phyloP scores from a whole-genome alignment of 2,797 vertebrate genomes.

The Monodelphis domestica region DNA sequence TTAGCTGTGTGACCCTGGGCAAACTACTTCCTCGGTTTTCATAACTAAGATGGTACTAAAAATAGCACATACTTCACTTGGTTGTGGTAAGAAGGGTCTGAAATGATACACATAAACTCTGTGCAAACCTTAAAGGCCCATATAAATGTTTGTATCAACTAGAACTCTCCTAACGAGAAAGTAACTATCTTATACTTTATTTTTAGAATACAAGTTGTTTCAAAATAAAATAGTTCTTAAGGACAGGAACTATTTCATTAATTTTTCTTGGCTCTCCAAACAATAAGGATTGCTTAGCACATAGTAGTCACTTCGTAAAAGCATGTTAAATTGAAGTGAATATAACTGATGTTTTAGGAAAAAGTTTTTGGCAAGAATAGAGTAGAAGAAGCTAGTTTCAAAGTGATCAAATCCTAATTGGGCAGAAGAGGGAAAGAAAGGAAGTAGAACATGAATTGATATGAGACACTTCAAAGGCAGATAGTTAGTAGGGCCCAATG shows the following conservation, averaged over 20 bases:
- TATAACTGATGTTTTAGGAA: neutral
- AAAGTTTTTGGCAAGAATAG: neutral
- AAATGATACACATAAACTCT: neutral
- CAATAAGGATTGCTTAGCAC: neutral
- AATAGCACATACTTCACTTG: neutral
- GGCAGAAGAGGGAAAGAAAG: neutral
- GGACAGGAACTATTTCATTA: neutral
- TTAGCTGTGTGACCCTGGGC: neutral
- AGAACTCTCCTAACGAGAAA: neutral
- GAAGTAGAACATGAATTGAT: neutral
- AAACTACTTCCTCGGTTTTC: neutral
- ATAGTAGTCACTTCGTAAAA: neutral
- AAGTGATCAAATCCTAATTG: neutral
- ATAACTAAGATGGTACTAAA: neutral
- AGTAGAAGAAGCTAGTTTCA: neutral
- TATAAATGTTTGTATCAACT: neutral
- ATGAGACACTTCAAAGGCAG: neutral
- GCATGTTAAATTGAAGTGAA: neutral
- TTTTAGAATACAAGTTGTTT: neutral
- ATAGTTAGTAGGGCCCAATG: neutral
- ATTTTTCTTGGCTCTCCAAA: neutral
- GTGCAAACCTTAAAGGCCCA: neutral
- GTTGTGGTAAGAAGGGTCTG: neutral
- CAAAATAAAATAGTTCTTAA: neutral
- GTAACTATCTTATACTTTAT: neutral